Evolutionary conservation across 2,797 vertebrate species (phyloP).

Genomic region (Lemur catta): DNA sequence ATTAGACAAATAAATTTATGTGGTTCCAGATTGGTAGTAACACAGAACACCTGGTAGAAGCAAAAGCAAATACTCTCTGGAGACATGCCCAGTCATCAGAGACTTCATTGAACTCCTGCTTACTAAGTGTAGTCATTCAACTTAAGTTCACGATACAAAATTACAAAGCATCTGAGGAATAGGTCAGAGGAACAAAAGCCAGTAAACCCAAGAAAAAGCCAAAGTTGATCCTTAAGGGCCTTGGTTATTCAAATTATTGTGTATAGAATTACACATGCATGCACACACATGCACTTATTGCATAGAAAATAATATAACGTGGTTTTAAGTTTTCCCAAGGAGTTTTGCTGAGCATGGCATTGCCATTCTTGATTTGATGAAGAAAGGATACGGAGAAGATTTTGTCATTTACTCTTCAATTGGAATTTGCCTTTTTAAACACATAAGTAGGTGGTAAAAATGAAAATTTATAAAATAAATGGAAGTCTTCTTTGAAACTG

Average conservation of each 20-base stretch:
- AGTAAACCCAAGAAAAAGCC: neutral
- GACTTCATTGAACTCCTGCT: neutral
- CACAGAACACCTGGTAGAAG: neutral
- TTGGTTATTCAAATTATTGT: neutral
- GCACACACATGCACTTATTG: neutral
- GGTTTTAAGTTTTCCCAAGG: neutral
- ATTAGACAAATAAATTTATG: neutral
- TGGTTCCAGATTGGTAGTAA: neutral
- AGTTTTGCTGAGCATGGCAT: neutral
- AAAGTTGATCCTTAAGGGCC: neutral
- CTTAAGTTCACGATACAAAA: neutral
- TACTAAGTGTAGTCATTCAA: neutral
- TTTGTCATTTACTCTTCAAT: neutral
- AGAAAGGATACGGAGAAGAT: neutral
- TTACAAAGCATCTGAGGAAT: neutral
- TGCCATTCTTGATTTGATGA: neutral
- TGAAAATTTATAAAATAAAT: neutral
- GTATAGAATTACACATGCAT: neutral
- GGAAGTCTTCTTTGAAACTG: neutral
- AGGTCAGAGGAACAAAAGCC: neutral
- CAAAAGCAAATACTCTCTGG: neutral
- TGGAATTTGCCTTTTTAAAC: neutral
- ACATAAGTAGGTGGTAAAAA: neutral
- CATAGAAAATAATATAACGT: neutral
- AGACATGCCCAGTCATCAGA: neutral